Evolutionary conservation across 2,888 invertebrate species (phyloP), one percentile per base, ranked within the genome.

Genomic region (Macaria liturata): DNA sequence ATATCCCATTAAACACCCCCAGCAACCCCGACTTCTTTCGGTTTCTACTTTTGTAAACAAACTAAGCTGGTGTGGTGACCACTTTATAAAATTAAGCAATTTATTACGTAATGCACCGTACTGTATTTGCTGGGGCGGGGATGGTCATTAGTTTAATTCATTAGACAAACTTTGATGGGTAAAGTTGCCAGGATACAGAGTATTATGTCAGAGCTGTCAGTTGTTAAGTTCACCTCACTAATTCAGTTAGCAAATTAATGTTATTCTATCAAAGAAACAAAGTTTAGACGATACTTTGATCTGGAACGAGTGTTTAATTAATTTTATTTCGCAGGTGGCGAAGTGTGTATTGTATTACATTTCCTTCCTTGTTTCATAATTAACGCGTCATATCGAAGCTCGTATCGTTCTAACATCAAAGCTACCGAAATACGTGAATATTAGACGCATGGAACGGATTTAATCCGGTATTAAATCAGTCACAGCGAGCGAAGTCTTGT

Each of bases 31-130:
- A 53, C 61, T 64, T 65, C 56, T 61, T 63, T 61, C 49, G 46
- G 59, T 47, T 59, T 58, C 53, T 61, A 59, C 59, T 59, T 62
- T 58, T 59, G 63, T 64, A 86, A 86, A 86, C 83, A 80, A 64
- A 76, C 74, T 72, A 72, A 72, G 70, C 73, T 75, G 75, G 77
- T 79, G 77, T 80, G 77, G 77, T 80, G 71, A 67, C 63, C 88
- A 89, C 89, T 91, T 87, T 86, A 88, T 90, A 80, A 87, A 89
- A 90, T 91, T 86, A 88, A 88, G 81, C 80, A 86, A 91, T 91
- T 89, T 88, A 83, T 88, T 87, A 8, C 8, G 42, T 42, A 81
- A 80, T 76, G 76, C 71, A 73, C 71, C 78, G 78, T 20, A 2
- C 20, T 20, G 20, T 86, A 81, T 85, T 86, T 81, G 79, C 74